phyloP scores from a whole-genome alignment of 2,113 vertebrate genomes.

The Mesitornis unicolor region DNA sequence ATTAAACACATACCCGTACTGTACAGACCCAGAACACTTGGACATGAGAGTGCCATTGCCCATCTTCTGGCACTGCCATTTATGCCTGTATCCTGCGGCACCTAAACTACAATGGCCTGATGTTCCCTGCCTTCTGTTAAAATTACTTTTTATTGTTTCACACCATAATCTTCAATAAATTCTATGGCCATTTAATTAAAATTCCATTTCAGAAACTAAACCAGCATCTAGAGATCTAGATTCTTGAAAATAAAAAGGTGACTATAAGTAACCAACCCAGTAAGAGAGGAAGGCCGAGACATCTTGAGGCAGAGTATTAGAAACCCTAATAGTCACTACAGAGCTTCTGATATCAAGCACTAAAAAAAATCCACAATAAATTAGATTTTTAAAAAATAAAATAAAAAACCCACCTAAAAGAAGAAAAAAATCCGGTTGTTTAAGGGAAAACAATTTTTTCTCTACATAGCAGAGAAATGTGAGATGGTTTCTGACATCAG shows the following conservation, averaged over 20 bases:
- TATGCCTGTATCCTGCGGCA: neutral
- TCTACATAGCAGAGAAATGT: neutral
- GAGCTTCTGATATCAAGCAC: neutral
- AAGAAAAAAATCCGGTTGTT: neutral
- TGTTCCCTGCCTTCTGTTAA: neutral
- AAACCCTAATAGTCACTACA: neutral
- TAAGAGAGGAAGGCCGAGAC: neutral
- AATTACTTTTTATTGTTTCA: neutral
- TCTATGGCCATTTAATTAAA: neutral
- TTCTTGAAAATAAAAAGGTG: neutral
- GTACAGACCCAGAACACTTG: neutral
- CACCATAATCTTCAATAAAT: neutral
- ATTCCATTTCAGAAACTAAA: neutral
- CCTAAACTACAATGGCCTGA: neutral
- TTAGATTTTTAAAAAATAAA: neutral
- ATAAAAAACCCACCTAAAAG: neutral
- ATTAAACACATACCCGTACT: neutral
- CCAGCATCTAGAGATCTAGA: neutral
- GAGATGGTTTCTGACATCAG: neutral
- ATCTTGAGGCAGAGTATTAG: neutral
- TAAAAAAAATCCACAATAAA: neutral
- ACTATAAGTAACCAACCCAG: neutral
- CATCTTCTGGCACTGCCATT: neutral
- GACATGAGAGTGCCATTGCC: neutral
- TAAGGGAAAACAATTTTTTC: neutral